Evolutionary conservation across 2,113 vertebrate species (phyloP).

Genomic region (Dascyllus trimaculatus): DNA sequence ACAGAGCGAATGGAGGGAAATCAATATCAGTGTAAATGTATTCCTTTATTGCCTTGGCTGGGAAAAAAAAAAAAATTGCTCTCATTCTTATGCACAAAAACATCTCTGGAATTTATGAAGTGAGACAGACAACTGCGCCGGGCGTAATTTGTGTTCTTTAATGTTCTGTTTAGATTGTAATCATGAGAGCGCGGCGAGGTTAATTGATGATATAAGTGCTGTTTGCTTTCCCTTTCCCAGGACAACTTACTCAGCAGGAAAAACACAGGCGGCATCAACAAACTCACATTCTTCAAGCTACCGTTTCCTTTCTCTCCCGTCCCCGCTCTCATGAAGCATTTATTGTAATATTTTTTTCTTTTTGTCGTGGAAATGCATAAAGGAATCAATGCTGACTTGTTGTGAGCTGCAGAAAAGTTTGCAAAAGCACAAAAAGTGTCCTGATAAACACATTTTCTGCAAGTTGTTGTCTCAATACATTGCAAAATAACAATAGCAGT

Average conservation of each 20-base stretch:
- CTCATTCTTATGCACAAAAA: constrained; percentile 44
- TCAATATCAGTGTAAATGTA: constrained; percentile 29
- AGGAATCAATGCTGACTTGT: not conserved
- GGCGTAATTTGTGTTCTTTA: constrained; percentile 7
- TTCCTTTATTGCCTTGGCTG: constrained; percentile 8
- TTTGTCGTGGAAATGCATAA: not conserved
- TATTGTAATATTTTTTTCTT: not conserved
- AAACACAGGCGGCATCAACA: too few species aligned
- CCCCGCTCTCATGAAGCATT: not conserved
- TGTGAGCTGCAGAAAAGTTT: not conserved
- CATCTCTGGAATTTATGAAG: constrained; percentile 21
- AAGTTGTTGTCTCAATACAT: constrained; percentile 16
- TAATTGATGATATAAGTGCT: constrained; percentile 23
- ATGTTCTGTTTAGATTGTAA: constrained; percentile 22
- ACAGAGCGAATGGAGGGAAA: constrained; percentile 10
- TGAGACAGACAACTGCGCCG: not conserved
- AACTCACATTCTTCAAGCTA: too few species aligned
- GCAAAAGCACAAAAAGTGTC: not conserved
- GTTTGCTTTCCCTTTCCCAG: constrained; percentile 33
- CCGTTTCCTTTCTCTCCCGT: rapidly evolving
- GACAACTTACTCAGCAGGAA: constrained; percentile 31
- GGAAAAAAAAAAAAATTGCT: not conserved
- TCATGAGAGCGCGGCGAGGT: constrained; percentile 5
- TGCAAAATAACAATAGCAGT: too few species aligned
- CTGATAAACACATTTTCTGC: not conserved